These are phyloP conservation scores for Pinctada fucata DNA, from an alignment of 2,888 invertebrate species.

Conservation along the genomic window DNA sequence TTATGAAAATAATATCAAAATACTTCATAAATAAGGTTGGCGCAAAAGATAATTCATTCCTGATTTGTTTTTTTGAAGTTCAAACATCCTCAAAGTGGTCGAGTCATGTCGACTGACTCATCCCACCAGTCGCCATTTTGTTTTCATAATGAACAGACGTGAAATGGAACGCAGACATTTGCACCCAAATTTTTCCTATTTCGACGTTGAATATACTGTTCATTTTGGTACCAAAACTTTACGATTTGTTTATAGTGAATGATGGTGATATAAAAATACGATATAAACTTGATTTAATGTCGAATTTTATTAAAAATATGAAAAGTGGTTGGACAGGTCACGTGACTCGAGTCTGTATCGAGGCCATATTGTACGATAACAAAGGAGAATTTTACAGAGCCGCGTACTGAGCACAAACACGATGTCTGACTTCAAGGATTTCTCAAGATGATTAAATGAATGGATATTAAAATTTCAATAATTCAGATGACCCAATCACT, in stretches of 20 bases:
- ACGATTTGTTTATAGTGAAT: background rate
- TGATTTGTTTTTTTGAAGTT: no score
- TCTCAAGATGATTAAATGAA: background rate
- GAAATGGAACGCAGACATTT: background rate
- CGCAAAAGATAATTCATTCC: no score
- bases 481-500: no score
- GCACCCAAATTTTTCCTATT: background rate
- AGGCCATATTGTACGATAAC: background rate
- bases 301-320: background rate
- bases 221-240: background rate
- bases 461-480: no score
- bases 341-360: background rate
- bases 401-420: background rate
- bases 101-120: background rate
- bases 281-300: background rate
- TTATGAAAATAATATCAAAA: no score
- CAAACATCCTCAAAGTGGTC: no score
- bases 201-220: background rate
- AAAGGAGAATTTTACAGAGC: background rate
- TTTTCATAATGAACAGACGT: background rate
- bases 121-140: conserved; percentile 10
- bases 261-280: background rate
- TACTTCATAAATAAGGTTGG: no score
- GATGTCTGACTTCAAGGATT: background rate
- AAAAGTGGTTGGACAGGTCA: background rate